Evolutionary conservation across 2,797 vertebrate species (phyloP).

Genomic region (Sarcophilus harrisii): DNA sequence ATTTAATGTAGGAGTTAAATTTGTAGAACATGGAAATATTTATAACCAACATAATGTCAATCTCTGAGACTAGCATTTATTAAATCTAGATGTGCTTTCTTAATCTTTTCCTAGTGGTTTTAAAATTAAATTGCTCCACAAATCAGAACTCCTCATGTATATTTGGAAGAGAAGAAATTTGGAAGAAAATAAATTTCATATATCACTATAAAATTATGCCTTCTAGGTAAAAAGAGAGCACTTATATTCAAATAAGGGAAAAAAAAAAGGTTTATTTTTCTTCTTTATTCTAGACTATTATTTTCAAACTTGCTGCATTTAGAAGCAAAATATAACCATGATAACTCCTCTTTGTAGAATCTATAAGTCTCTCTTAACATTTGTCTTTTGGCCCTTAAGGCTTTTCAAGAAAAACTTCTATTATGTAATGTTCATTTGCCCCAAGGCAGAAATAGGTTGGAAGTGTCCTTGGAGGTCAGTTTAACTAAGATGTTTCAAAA

Average conservation of each 20-base stretch:
- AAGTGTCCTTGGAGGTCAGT: neutral
- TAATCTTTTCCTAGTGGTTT: neutral
- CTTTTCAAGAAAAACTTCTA: neutral
- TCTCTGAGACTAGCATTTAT: neutral
- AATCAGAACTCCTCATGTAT: conserved; percentile 8
- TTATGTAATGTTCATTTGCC: neutral
- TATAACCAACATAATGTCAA: neutral
- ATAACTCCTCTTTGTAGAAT: neutral
- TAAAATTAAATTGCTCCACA: conserved; percentile 4
- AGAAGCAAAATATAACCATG: neutral
- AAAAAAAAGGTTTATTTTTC: neutral
- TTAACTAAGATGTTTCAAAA: neutral
- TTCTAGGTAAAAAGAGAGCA: neutral
- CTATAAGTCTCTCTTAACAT: neutral
- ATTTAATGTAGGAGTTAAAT: conserved; percentile 6
- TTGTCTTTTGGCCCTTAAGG: neutral
- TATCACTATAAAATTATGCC: neutral
- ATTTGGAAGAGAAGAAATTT: neutral
- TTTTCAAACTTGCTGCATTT: neutral
- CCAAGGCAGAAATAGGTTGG: neutral
- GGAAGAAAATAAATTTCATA: neutral
- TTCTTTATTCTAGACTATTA: neutral
- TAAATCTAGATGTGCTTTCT: neutral
- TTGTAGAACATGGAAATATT: conserved; percentile 1
- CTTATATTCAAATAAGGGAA: neutral